A percentile compares a stretch with the other conserved stretches of the same genome.
Conservation (phyloP, 1,140 invertebrate genomes). For the Achroia grisella region DNA sequence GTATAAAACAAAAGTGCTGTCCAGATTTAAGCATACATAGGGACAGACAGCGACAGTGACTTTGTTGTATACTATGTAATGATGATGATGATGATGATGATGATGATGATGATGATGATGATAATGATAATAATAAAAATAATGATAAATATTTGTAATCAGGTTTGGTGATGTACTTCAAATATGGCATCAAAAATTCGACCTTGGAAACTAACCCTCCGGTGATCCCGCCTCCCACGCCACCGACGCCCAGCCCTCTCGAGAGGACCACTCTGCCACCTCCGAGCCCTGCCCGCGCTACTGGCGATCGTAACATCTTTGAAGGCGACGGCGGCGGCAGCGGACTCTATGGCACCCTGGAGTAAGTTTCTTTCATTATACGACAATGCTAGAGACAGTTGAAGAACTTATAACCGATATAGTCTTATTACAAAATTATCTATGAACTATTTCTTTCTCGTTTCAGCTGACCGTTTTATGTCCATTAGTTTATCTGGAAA, state of each 20-base stretch:
- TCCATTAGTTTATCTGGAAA: background rate
- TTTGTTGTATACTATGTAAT: too few species aligned
- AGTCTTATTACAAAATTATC: too few species aligned
- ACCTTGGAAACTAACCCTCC: slow-evolving; percentile 80
- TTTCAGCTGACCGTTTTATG: background rate
- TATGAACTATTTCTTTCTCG: too few species aligned
- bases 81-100: too few species aligned
- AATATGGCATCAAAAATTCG: slow-evolving; percentile 93
- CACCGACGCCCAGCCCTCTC: slow-evolving; percentile 72
- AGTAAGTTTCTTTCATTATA: too few species aligned
- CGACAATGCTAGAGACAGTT: too few species aligned
- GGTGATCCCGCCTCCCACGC: slow-evolving; percentile 65
- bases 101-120: too few species aligned
- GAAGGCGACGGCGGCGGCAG: slow-evolving; percentile 58
- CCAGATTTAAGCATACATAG: too few species aligned
- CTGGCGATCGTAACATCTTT: slow-evolving; percentile 65
- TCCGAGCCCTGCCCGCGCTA: slow-evolving; percentile 49
- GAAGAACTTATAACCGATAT: too few species aligned
- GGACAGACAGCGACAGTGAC: too few species aligned
- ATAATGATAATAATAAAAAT: too few species aligned
- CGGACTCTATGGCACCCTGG: slow-evolving; percentile 31
- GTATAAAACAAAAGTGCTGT: too few species aligned
- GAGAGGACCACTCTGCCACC: slow-evolving; percentile 79
- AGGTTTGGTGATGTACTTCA: slow-evolving; percentile 92
- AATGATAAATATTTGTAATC: slow-evolving; percentile 11